Percentiles rank a stretch among this genome's conserved stretches.
Evolutionary conservation across 2,113 vertebrate genomes (phyloP).

Genomic region (Rousettus leschenaultii): DNA sequence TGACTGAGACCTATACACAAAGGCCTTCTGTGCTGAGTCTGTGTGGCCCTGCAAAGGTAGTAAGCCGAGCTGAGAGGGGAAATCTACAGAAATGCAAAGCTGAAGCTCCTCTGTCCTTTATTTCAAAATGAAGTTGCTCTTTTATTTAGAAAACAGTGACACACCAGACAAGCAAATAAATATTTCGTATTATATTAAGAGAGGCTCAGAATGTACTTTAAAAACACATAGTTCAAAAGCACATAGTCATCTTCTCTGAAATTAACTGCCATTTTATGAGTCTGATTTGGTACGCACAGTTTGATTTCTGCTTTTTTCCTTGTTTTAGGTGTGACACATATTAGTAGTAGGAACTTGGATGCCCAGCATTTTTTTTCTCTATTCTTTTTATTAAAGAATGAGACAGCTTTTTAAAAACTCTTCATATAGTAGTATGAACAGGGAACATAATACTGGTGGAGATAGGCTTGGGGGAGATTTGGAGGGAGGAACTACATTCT

Average conservation of each 20-base stretch:
- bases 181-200: neutral
- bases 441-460: conserved; percentile 23
- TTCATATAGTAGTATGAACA: neutral
- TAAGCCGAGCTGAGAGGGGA: conserved; percentile 71
- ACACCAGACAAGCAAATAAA: neutral
- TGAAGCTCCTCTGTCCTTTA: fast-evolving
- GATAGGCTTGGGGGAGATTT: conserved; percentile 2
- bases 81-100: neutral
- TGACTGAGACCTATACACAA: conserved; percentile 69
- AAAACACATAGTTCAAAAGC: too few species aligned
- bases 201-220: neutral
- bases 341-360: neutral
- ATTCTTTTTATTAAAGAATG: neutral
- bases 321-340: neutral
- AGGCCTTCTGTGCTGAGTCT: conserved; percentile 53
- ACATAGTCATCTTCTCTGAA: neutral
- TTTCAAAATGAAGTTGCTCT: conserved; percentile 36
- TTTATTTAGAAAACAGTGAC: conserved; percentile 43
- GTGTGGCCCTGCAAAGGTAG: conserved; percentile 46
- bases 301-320: neutral
- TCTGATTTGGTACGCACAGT: too few species aligned
- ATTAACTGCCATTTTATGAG: neutral
- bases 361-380: neutral
- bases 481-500: conserved; percentile 59
- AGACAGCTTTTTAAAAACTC: neutral